Percentiles rank a stretch among this genome's conserved stretches.
These are phyloP conservation scores for Brienomyrus brachyistius DNA, from an alignment of 2,113 vertebrate genomes.

Conservation along the genomic window DNA sequence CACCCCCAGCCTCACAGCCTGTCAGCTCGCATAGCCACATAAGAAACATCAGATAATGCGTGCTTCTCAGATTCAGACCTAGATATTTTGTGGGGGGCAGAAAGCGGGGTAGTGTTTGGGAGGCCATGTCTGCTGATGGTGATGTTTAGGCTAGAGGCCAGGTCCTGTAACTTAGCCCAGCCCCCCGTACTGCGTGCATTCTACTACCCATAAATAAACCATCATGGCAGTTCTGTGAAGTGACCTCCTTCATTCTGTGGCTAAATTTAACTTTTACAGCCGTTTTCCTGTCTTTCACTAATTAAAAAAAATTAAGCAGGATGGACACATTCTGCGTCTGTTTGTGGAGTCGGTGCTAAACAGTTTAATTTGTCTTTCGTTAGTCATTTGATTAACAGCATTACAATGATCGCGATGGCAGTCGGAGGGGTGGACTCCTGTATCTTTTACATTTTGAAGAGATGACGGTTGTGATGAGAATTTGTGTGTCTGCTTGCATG, in stretches of 20 bases:
- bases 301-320: not conserved
- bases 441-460: not conserved
- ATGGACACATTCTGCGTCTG: not conserved
- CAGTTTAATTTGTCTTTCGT: not conserved
- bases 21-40: not conserved
- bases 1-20: not conserved
- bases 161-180: not conserved
- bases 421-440: not conserved
- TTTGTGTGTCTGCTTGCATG: not conserved
- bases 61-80: not conserved
- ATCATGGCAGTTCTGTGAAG: conserved; percentile 9
- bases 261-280: conserved; percentile 2
- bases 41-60: not conserved
- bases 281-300: not conserved
- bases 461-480: not conserved
- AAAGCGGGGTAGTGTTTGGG: not conserved
- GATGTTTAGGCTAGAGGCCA: not conserved
- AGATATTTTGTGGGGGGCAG: not conserved
- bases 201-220: conserved; percentile 17
- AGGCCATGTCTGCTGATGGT: not conserved
- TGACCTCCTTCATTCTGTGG: conserved; percentile 3
- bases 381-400: not conserved
- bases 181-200: not conserved
- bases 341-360: not conserved
- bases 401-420: not conserved